Evolutionary conservation across 1,140 invertebrate species (phyloP).

Genomic region (Drosophila dunni): DNA sequence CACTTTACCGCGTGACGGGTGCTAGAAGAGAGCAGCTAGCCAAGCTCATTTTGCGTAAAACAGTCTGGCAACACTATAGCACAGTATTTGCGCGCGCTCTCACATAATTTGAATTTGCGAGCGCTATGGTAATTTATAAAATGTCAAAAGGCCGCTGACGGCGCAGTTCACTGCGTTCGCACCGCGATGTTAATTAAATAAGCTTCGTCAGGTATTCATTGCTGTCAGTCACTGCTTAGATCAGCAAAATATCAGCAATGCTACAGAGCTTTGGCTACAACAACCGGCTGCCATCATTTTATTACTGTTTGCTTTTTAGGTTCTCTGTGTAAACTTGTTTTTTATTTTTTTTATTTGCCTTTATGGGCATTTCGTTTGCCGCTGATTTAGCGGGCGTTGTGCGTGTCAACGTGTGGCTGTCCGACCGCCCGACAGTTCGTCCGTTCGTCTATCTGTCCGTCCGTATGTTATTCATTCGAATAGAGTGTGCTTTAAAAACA

Average conservation of each 20-base stretch:
- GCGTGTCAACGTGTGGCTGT: slow-evolving; percentile 41
- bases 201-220: slow-evolving; percentile 48
- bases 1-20: not conserved
- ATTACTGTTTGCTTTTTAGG: slow-evolving; percentile 43
- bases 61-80: slow-evolving; percentile 28
- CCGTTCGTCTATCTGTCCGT: not conserved
- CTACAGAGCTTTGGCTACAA: slow-evolving; percentile 19
- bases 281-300: slow-evolving; percentile 38
- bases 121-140: slow-evolving; percentile 22
- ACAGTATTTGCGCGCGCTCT: slow-evolving; percentile 9
- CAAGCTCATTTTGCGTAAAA: not conserved
- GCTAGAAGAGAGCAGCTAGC: slow-evolving; percentile 32
- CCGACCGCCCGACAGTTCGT: not conserved
- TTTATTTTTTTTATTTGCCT: slow-evolving; percentile 25
- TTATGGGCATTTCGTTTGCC: slow-evolving; percentile 48
- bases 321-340: slow-evolving; percentile 67
- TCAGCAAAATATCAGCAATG: slow-evolving; percentile 52
- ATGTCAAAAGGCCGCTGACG: slow-evolving; percentile 20
- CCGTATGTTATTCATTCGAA: slow-evolving; percentile 36
- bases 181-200: slow-evolving; percentile 70
- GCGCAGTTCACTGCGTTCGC: slow-evolving; percentile 55
- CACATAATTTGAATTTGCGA: slow-evolving; percentile 24
- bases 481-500: slow-evolving; percentile 30
- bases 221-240: slow-evolving; percentile 57
- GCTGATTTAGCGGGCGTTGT: slow-evolving; percentile 47